These are phyloP conservation scores for Drosophila histrio DNA, from an alignment of 2,888 invertebrate species.

Conservation along the genomic window DNA sequence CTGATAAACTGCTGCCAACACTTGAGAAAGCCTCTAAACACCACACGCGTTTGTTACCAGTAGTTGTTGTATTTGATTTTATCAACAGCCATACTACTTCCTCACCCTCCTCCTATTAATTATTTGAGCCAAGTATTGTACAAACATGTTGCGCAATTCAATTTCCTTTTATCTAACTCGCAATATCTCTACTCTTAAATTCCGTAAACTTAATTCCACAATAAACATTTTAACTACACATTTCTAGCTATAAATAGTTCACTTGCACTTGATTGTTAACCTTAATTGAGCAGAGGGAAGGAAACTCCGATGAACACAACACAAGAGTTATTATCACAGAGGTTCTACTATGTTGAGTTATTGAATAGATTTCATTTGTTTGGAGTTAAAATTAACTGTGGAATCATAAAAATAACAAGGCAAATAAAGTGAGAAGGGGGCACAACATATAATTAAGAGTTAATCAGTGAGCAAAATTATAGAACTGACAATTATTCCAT, in stretches of 20 bases:
- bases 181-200: slow-evolving; percentile 26
- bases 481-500: no score
- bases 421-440: background rate
- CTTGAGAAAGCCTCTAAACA: slow-evolving; percentile 10
- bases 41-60: background rate
- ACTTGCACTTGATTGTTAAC: slow-evolving; percentile 10
- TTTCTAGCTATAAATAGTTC: slow-evolving; percentile 15
- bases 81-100: background rate
- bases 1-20: slow-evolving; percentile 34
- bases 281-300: slow-evolving; percentile 27
- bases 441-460: no score
- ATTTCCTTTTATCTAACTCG: slow-evolving; percentile 14
- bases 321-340: background rate
- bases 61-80: background rate
- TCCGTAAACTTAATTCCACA: background rate
- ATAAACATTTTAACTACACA: background rate
- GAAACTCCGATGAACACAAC: background rate
- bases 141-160: slow-evolving; percentile 7
- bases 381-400: no score
- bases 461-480: no score
- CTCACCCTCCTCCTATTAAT: slow-evolving; percentile 22
- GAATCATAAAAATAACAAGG: background rate
- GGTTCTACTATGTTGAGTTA: background rate
- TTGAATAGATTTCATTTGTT: background rate
- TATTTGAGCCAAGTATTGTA: slow-evolving; percentile 36